Conservation (phyloP, 2,888 invertebrate genomes). For the Pyrocoelia pectoralis region DNA sequence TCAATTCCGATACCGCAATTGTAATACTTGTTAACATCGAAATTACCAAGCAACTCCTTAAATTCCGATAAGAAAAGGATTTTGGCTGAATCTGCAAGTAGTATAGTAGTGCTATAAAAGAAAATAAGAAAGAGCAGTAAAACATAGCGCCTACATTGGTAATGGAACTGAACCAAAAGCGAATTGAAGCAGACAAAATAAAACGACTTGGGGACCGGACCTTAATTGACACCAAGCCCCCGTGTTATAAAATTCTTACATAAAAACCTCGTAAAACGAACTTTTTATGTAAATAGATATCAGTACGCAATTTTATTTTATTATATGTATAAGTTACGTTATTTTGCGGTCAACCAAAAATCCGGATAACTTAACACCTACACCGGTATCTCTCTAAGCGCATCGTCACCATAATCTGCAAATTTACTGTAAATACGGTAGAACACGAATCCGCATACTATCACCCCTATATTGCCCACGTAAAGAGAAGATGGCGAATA, state of each 20-base stretch:
- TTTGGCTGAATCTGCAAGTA: conserved; percentile 24
- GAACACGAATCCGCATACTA: conserved; percentile 21
- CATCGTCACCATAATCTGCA: conserved; percentile 20
- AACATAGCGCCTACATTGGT: conserved; percentile 25
- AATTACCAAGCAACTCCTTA: conserved; percentile 4
- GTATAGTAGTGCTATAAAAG: conserved; percentile 20
- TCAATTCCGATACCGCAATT: conserved; percentile 8
- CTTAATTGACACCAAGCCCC: conserved; percentile 39
- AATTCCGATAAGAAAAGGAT: conserved; percentile 9
- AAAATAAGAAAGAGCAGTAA: conserved; percentile 26
- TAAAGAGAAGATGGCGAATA: conserved; percentile 4
- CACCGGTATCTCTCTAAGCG: conserved; percentile 19
- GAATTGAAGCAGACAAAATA: conserved; percentile 37
- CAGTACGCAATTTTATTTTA: conserved; percentile 21
- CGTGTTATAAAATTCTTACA: conserved; percentile 38
- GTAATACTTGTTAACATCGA: conserved; percentile 7
- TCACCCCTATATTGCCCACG: conserved; percentile 14
- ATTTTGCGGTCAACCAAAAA: conserved; percentile 16
- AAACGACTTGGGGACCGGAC: conserved; percentile 34
- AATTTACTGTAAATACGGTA: conserved; percentile 25
- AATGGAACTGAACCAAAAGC: conserved; percentile 31
- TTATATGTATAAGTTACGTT: background rate
- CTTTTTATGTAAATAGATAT: conserved; percentile 28
- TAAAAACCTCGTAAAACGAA: conserved; percentile 28
- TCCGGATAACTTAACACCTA: conserved; percentile 24